Conservation (phyloP, 1,140 invertebrate species). For the Idris sp. region DNA sequence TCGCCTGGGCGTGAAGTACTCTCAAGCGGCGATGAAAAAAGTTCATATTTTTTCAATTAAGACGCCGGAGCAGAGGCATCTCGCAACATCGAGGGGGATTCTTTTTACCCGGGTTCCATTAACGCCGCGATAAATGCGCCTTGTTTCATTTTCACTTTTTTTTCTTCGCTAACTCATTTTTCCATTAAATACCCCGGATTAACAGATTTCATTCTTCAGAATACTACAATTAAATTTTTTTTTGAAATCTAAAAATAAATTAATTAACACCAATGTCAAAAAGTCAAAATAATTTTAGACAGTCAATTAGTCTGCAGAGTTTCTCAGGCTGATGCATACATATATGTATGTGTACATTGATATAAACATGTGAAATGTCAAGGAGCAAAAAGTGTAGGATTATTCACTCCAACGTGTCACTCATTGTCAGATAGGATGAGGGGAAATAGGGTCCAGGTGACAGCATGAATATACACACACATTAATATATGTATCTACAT, state of each 20-base stretch:
- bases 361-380: constrained; percentile 2
- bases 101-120: constrained; percentile 72
- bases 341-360: too few species aligned
- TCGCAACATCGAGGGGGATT: constrained; percentile 62
- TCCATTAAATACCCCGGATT: constrained; percentile 51
- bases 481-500: neutral
- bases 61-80: constrained; percentile 57
- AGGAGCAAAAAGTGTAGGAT: constrained; percentile 43
- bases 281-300: too few species aligned
- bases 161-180: constrained; percentile 46
- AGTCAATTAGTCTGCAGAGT: too few species aligned
- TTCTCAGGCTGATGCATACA: too few species aligned
- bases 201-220: constrained; percentile 47
- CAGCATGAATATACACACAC: neutral
- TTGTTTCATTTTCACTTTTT: constrained; percentile 26
- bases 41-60: constrained; percentile 79
- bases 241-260: neutral
- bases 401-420: constrained; percentile 53
- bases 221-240: neutral
- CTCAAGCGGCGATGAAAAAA: constrained; percentile 73
- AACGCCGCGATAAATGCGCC: constrained; percentile 60
- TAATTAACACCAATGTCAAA: too few species aligned
- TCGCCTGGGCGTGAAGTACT: constrained; percentile 67
- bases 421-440: constrained; percentile 49
- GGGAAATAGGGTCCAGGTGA: constrained; percentile 24